Evolutionary conservation across 37 sponge, comb jelly and placozoan species (phyloP).

Genomic region (Beroe forskalii): DNA sequence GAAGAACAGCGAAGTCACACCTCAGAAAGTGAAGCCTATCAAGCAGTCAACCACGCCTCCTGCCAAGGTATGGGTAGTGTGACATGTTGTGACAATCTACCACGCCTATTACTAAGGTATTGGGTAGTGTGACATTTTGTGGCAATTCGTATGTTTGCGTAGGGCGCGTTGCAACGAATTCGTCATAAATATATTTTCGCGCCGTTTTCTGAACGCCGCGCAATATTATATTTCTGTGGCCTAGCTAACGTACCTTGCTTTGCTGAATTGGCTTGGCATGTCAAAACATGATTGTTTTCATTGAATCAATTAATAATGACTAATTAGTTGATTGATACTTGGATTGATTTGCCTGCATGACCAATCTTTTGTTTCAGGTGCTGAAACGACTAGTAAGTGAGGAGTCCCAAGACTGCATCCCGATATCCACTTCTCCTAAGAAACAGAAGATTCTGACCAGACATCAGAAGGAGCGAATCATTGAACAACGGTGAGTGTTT

Average conservation of each 20-base stretch:
- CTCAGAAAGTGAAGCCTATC: neutral
- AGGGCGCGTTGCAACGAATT: neutral
- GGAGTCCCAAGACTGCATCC: constrained; percentile 43
- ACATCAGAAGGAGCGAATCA: constrained; percentile 39
- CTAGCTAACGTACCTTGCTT: no score
- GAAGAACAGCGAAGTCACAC: neutral
- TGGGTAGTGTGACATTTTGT: neutral
- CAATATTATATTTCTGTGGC: no score
- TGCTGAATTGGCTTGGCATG: no score
- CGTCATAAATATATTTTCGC: neutral
- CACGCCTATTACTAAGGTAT: neutral
- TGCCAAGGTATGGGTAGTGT: neutral
- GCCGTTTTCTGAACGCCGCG: no score
- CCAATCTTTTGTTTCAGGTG: neutral
- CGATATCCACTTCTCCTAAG: constrained; percentile 41
- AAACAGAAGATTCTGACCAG: constrained; percentile 33
- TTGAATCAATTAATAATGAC: no score
- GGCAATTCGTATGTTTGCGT: neutral
- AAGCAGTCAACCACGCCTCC: neutral
- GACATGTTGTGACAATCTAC: neutral
- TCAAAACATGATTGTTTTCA: no score
- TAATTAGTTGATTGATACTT: no score
- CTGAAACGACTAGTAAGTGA: neutral
- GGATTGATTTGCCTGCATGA: no score
- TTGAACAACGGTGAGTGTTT: constrained; percentile 12